Percentiles rank a stretch among this genome's conserved stretches.
These are phyloP conservation scores for Pocillopora grandis DNA, from an alignment of 92 coral and sea anemone species.

Conservation along the genomic window DNA sequence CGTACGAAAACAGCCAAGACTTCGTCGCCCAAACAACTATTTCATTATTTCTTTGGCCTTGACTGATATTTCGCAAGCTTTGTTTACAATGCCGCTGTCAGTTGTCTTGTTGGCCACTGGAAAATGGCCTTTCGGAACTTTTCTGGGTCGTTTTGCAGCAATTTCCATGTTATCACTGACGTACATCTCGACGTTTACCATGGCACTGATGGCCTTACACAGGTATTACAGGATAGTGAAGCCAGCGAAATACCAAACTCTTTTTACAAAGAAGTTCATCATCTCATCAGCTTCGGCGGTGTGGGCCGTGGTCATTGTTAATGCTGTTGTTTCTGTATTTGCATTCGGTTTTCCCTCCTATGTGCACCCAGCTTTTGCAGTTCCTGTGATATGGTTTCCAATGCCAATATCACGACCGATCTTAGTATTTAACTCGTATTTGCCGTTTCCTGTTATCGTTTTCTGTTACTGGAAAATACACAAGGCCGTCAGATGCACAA, in stretches of 20 bases:
- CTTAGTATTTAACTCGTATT: not conserved
- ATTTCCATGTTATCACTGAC: not conserved
- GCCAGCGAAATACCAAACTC: conserved; percentile 17
- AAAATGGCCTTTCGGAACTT: conserved; percentile 39
- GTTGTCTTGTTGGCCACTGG: conserved; percentile 24
- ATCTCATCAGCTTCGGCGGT: not conserved
- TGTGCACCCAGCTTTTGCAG: not conserved
- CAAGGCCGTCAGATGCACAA: conserved; percentile 24
- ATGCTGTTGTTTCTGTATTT: not conserved
- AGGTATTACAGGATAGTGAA: conserved; percentile 34
- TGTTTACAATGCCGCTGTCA: conserved; percentile 39
- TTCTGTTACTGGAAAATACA: conserved; percentile 27
- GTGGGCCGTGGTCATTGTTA: not conserved
- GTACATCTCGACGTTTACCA: conserved; percentile 7
- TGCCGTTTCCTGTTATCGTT: conserved; percentile 4
- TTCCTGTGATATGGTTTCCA: not conserved
- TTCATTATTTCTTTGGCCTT: conserved; percentile 46
- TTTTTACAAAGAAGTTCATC: conserved; percentile 13
- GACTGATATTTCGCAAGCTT: conserved; percentile 31
- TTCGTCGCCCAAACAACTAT: conserved; percentile 31
- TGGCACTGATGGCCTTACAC: conserved; percentile 34
- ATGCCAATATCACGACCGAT: not conserved
- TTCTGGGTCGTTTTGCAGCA: not conserved
- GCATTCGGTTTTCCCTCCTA: not conserved
- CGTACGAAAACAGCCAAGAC: conserved; percentile 34